Base-by-base conservation (phyloP, 92 coral and sea anemone species). In the Bergia puertoricense region DNA sequence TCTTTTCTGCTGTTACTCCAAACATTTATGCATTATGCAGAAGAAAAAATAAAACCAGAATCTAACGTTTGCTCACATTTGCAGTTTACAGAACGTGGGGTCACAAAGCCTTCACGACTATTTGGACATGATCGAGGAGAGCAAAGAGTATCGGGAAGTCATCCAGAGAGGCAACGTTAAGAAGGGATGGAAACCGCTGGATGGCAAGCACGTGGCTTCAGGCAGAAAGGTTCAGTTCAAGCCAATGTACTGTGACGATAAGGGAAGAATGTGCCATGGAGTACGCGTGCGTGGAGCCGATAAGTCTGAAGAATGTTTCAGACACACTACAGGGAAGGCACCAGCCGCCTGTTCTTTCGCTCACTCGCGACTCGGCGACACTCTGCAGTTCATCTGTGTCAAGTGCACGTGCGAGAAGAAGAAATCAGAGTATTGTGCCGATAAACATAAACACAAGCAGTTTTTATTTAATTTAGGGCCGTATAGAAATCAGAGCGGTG, bases 361-460 rank as follows among this genome's bases (percentile, higher is more conserved):
- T 6, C 99, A 97, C 88, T 97, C 99, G 0, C 98, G 99, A 46
- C 94, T 97, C 46, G 99, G 99, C 39, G 99, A 97, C 79, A 97
- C 99, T n/a, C 92, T 97, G 50, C 97, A 97, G 89, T 94, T 97
- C 80, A 93, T 97, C 77, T 97, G 99, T 76, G 93, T 95, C 80
- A 94, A 92, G 88, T 97, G 99, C 93, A 92, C 99, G 16, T 95
- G 90, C 42, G 99, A 97, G 89, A 94, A 94, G 88, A 88, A 89
- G 20, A 86, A 94, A 23, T 90, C 91, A 81, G 93, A 97, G n/a
- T 96, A 91, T 86, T 97, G 99, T 89, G 90, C 92, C 76, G 99
- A 97, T 73, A 97, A 97, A 89, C 88, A 90, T 65, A 95, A 94
- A 46, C 99, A 97, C 80, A 85, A 89, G 81, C 94, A 94, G 79